A percentile compares a stretch with the other conserved stretches of the same genome.
These are phyloP conservation scores for Medauroidea extradentata DNA, from an alignment of 1,140 invertebrate species.

Conservation along the genomic window DNA sequence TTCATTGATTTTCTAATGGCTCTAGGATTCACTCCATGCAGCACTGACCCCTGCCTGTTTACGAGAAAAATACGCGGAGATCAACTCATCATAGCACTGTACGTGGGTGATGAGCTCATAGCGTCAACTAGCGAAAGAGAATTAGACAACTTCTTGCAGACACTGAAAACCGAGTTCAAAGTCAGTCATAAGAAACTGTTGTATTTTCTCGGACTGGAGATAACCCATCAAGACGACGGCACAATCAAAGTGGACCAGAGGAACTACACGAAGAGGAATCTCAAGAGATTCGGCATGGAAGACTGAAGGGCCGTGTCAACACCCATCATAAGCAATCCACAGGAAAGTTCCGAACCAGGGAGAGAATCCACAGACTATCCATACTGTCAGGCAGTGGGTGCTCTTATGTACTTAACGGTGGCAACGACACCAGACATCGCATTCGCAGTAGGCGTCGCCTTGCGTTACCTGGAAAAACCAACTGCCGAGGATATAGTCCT, in stretches of 20 bases:
- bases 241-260: not conserved
- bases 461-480: slow-evolving; percentile 25
- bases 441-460: slow-evolving; percentile 31
- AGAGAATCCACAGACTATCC: slow-evolving; percentile 1
- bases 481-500: slow-evolving; percentile 33
- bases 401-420: slow-evolving; percentile 36
- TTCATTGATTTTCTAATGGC: not conserved
- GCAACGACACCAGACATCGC: slow-evolving; percentile 38
- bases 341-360: not conserved
- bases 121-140: not conserved
- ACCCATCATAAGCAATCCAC: not conserved
- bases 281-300: not conserved
- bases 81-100: not conserved
- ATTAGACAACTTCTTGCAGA: not conserved
- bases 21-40: not conserved
- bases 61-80: not conserved
- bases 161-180: not conserved
- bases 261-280: not conserved
- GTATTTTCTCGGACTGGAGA: not conserved
- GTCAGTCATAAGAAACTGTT: not conserved
- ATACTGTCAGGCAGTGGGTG: slow-evolving; percentile 28
- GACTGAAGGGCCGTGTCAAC: not conserved
- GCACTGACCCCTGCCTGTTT: not conserved
- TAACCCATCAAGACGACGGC: not conserved
- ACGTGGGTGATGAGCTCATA: not conserved